Conservation (phyloP, 2,888 invertebrate genomes). For the Stenolophus ochropezus region DNA sequence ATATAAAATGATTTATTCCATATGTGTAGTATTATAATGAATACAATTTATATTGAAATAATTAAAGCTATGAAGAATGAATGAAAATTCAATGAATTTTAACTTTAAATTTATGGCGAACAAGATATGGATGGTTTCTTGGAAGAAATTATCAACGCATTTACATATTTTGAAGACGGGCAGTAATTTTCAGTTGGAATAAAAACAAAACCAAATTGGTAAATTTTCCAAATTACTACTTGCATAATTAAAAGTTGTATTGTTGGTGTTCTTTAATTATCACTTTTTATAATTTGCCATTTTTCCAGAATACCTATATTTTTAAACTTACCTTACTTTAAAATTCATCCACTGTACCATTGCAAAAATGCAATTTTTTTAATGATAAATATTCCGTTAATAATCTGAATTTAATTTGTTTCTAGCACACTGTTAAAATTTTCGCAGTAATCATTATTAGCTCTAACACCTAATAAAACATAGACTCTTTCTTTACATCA, state of each 20-base stretch:
- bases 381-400: not conserved
- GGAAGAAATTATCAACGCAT: slow-evolving; percentile 7
- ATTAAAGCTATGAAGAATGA: not conserved
- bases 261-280: not conserved
- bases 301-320: not conserved
- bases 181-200: not conserved
- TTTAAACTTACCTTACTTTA: no score
- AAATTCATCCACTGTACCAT: no score
- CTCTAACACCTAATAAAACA: not conserved
- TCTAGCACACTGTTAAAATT: not conserved
- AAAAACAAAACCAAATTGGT: not conserved
- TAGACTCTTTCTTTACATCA: not conserved
- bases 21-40: not conserved
- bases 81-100: slow-evolving; percentile 29
- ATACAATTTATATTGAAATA: not conserved
- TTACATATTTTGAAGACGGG: slow-evolving; percentile 26
- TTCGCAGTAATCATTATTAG: not conserved
- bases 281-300: not conserved
- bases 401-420: not conserved
- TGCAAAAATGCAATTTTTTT: not conserved
- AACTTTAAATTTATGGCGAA: slow-evolving; percentile 26
- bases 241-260: not conserved
- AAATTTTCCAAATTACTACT: not conserved
- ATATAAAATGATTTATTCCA: not conserved
- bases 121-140: not conserved